phyloP scores from a whole-genome alignment of 2,888 invertebrate genomes.

The Blastobasis adustella region DNA sequence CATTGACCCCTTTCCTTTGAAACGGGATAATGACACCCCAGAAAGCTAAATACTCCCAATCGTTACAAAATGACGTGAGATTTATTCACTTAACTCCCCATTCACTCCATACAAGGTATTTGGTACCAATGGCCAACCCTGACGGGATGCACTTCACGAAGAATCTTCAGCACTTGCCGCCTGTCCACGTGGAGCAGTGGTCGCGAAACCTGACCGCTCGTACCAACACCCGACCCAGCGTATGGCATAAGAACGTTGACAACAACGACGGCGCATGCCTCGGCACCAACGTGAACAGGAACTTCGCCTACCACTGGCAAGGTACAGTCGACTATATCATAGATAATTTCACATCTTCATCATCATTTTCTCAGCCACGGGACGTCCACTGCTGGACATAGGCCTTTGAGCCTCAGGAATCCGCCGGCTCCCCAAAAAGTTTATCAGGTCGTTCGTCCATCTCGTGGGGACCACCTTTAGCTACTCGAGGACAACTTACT shows the following conservation, averaged over 20 bases:
- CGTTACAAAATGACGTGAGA: too few relatives aligned
- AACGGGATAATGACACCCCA: too few relatives aligned
- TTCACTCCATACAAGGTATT: slow-evolving; percentile 35
- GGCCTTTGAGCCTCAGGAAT: too few relatives aligned
- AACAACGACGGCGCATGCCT: slow-evolving; percentile 37
- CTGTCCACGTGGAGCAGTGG: slow-evolving; percentile 39
- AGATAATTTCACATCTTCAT: slow-evolving; percentile 2
- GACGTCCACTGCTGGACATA: too few relatives aligned
- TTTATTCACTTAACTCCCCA: too few relatives aligned
- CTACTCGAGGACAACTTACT: too few relatives aligned
- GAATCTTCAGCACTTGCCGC: slow-evolving; percentile 22
- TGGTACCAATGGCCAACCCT: slow-evolving; percentile 59
- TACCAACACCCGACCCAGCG: slow-evolving; percentile 29
- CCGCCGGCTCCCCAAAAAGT: too few relatives aligned
- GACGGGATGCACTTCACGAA: slow-evolving; percentile 55
- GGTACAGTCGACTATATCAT: slow-evolving; percentile 24
- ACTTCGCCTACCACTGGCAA: slow-evolving; percentile 69
- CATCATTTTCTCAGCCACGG: not conserved
- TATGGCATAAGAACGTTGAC: slow-evolving; percentile 62
- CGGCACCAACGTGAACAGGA: slow-evolving; percentile 60
- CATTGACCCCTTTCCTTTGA: too few relatives aligned
- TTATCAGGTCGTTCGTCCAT: too few relatives aligned
- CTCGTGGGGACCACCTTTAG: too few relatives aligned
- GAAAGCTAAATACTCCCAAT: too few relatives aligned
- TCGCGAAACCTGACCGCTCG: slow-evolving; percentile 38